A percentile compares a stretch with the other conserved stretches of the same genome.
Evolutionary conservation across 2,113 vertebrate genomes (phyloP).

Genomic region (Rhinichthys klamathensis): DNA sequence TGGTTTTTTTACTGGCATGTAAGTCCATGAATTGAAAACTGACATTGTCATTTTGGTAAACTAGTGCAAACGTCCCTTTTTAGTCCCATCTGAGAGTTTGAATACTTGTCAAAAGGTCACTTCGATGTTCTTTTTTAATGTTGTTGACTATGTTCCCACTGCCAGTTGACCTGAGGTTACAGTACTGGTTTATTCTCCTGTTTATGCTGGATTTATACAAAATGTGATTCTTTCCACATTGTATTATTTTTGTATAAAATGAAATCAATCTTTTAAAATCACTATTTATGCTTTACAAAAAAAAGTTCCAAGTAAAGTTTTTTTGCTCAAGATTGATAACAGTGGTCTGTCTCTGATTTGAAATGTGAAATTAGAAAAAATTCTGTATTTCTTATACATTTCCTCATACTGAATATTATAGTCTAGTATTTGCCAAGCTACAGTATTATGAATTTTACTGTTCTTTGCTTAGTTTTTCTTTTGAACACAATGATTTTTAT

Average conservation of each 20-base stretch:
- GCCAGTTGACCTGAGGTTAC: conserved; percentile 71
- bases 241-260: conserved; percentile 90
- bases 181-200: conserved; percentile 46
- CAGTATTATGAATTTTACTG: neutral
- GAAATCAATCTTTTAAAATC: conserved; percentile 84
- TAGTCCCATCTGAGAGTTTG: conserved; percentile 12
- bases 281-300: conserved; percentile 85
- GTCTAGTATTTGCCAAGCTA: neutral
- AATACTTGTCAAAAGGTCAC: conserved; percentile 52
- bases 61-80: neutral
- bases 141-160: conserved; percentile 66
- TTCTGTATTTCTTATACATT: neutral
- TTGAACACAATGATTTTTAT: conserved; percentile 32
- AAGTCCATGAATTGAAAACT: neutral
- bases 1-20: neutral
- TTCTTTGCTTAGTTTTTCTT: neutral
- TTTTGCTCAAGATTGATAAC: conserved; percentile 67
- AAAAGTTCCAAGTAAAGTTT: conserved; percentile 80
- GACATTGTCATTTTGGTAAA: neutral
- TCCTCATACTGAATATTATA: conserved; percentile 2
- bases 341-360: conserved; percentile 50
- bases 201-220: conserved; percentile 59
- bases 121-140: conserved; percentile 3
- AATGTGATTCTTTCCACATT: conserved; percentile 71
- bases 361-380: neutral